Percentiles rank a stretch among this genome's conserved stretches.
Evolutionary conservation across 2,113 vertebrate genomes (phyloP).

Genomic region (Pachycephala philippinensis): DNA sequence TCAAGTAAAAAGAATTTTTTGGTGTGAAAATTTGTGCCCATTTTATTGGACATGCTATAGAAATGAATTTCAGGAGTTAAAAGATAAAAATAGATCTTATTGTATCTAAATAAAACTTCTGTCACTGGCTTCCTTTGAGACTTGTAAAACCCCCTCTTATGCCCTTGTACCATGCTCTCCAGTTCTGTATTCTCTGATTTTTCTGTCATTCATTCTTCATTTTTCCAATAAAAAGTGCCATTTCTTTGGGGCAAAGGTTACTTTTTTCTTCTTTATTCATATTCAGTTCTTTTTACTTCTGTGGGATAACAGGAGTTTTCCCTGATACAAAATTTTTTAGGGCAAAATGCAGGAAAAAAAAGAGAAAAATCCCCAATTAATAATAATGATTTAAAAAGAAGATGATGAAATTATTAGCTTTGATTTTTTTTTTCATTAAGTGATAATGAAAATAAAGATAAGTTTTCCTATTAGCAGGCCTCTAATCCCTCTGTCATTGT

Average conservation of each 20-base stretch:
- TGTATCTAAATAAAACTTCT: not conserved
- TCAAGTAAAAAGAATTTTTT: not conserved
- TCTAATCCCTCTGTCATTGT: not conserved
- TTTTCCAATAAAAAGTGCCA: not conserved
- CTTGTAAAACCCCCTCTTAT: not conserved
- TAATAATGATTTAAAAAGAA: not conserved
- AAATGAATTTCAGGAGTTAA: not conserved
- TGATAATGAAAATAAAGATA: not conserved
- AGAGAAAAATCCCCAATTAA: too few relatives aligned
- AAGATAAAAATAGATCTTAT: not conserved
- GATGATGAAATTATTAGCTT: not conserved
- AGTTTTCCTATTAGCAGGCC: not conserved
- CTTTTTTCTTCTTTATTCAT: not conserved
- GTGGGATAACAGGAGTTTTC: not conserved
- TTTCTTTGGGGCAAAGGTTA: not conserved
- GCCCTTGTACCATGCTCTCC: not conserved
- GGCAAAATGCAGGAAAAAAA: not conserved
- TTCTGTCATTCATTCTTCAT: not conserved
- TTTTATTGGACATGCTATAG: not conserved
- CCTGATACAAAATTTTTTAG: not conserved
- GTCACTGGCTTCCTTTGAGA: not conserved
- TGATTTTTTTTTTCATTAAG: not conserved
- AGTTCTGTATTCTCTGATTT: not conserved
- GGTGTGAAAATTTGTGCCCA: not conserved
- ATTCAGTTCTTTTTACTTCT: not conserved